Percentiles rank a stretch among this genome's conserved stretches.
These are phyloP conservation scores for Muscina levida DNA, from an alignment of 2,888 invertebrate species.

Conservation along the genomic window DNA sequence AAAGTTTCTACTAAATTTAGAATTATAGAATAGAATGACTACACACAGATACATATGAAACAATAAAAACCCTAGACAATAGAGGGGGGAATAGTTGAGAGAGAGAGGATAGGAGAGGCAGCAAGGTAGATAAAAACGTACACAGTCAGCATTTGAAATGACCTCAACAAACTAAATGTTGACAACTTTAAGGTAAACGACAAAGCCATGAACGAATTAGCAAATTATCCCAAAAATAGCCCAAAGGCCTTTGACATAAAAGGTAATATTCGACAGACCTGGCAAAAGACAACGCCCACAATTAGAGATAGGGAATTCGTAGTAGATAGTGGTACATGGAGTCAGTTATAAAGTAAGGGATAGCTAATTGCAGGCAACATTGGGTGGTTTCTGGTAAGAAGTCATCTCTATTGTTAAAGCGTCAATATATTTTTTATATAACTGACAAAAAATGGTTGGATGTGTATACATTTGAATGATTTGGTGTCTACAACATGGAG, in stretches of 20 bases:
- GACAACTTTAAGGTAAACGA: neutral
- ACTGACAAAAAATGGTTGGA: no score
- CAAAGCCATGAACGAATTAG: constrained; percentile 2
- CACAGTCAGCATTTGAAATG: constrained; percentile 1
- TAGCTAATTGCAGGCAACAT: no score
- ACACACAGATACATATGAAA: neutral
- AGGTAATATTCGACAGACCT: neutral
- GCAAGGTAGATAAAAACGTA: neutral
- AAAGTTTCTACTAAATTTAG: constrained; percentile 42
- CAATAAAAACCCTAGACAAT: neutral
- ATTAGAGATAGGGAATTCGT: neutral
- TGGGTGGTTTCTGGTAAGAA: no score
- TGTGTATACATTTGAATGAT: no score
- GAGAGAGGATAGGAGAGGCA: no score
- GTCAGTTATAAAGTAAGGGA: neutral
- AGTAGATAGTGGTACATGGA: neutral
- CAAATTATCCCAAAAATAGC: constrained; percentile 28
- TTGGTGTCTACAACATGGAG: no score
- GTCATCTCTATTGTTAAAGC: no score
- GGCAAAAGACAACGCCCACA: neutral
- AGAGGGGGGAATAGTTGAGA: constrained; percentile 5
- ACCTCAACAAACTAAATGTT: constrained; percentile 11
- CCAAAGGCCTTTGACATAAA: neutral
- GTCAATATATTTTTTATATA: no score
- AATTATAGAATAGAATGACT: constrained; percentile 49